phyloP scores from a whole-genome alignment of 2,113 vertebrate genomes.

The Delphinus delphis region DNA sequence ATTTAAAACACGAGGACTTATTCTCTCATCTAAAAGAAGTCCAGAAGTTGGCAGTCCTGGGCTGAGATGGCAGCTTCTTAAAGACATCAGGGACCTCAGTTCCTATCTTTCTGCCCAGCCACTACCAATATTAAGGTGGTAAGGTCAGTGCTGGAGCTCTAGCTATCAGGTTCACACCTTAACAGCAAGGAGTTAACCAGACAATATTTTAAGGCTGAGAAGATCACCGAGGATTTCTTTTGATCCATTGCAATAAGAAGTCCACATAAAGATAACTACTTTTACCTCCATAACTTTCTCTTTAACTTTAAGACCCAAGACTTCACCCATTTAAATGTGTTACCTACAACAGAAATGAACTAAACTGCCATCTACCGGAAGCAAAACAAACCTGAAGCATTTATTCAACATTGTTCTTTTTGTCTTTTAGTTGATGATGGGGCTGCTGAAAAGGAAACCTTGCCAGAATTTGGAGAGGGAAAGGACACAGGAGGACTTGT shows the following conservation, averaged over 20 bases:
- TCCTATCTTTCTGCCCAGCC: neutral
- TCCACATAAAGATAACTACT: neutral
- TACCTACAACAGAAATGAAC: neutral
- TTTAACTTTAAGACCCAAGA: slow-evolving; percentile 3
- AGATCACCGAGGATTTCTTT: neutral
- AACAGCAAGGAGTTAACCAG: neutral
- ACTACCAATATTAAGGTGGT: neutral
- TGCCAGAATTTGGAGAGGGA: slow-evolving; percentile 96
- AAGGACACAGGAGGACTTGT: slow-evolving; percentile 94
- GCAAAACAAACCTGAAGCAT: neutral
- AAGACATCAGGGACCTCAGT: neutral
- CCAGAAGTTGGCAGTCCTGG: neutral
- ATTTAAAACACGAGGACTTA: slow-evolving; percentile 33
- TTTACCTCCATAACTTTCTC: slow-evolving; percentile 31
- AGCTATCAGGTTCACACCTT: neutral
- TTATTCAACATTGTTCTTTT: slow-evolving; percentile 40
- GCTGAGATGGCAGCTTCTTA: neutral
- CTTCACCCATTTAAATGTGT: slow-evolving; percentile 16
- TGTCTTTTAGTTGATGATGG: slow-evolving; percentile 93
- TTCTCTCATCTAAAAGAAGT: neutral
- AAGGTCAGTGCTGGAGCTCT: neutral
- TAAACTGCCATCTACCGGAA: neutral
- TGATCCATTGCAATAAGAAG: neutral
- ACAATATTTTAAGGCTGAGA: neutral
- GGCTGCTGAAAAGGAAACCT: slow-evolving; percentile 96